Conservation (phyloP, 2,888 invertebrate genomes). For the Tethea ocularis region DNA sequence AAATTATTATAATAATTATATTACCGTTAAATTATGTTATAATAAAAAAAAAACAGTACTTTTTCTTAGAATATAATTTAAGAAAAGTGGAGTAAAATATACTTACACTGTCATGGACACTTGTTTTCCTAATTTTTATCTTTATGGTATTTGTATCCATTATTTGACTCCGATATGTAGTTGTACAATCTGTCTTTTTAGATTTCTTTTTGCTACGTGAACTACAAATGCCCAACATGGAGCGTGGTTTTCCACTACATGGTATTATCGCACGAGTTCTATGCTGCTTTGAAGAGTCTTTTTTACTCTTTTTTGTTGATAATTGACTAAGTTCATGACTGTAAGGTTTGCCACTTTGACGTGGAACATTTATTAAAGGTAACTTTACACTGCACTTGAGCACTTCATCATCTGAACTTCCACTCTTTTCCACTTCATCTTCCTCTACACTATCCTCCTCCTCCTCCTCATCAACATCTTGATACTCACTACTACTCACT, state of each 20-base stretch:
- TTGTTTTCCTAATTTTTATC: constrained; percentile 87
- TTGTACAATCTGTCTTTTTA: constrained; percentile 67
- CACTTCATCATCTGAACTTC: constrained; percentile 78
- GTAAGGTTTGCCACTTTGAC: constrained; percentile 80
- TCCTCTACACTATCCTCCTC: constrained; percentile 45
- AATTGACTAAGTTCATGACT: constrained; percentile 84
- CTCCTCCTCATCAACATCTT: constrained; percentile 58
- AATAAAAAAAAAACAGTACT: too few relatives aligned
- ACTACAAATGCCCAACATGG: constrained; percentile 78
- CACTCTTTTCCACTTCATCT: constrained; percentile 46
- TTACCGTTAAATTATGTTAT: too few relatives aligned
- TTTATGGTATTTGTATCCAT: constrained; percentile 87
- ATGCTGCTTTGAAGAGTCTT: constrained; percentile 62
- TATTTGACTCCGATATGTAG: constrained; percentile 85
- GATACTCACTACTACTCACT: constrained; percentile 80
- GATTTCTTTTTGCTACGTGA: constrained; percentile 79
- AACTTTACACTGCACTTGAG: constrained; percentile 77
- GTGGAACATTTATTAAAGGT: constrained; percentile 69
- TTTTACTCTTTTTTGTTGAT: constrained; percentile 79
- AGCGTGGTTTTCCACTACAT: constrained; percentile 79
- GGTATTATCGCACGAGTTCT: constrained; percentile 70
- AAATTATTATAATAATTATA: too few relatives aligned
- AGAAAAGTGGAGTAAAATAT: constrained; percentile 10
- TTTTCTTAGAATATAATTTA: too few relatives aligned
- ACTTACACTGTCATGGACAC: constrained; percentile 71